Percentiles rank a stretch among this genome's conserved stretches.
Conservation (phyloP, 2,113 vertebrate genomes). For the Cephalopterus ornatus region DNA sequence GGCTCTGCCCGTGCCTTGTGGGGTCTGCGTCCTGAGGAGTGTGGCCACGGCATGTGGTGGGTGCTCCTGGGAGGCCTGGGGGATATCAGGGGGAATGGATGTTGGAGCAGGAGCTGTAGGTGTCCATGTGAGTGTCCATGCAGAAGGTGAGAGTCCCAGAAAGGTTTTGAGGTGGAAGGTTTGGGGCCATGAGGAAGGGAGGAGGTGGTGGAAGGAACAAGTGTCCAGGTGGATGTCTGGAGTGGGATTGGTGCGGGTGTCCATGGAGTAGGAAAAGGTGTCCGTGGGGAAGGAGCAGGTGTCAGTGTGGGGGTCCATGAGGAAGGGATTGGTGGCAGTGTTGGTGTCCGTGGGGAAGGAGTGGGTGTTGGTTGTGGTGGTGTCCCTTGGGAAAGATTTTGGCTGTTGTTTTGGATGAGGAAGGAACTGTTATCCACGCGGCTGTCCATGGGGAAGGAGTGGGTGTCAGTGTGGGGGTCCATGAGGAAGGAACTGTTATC, state of each 20-base stretch:
- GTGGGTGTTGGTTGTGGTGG: too few relatives aligned
- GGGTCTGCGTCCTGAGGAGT: not conserved
- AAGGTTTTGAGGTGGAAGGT: not conserved
- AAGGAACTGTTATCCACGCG: not conserved
- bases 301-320: too few relatives aligned
- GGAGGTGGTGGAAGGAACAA: not conserved
- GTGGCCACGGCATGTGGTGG: too few relatives aligned
- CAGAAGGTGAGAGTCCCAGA: not conserved
- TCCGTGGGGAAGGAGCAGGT: not conserved
- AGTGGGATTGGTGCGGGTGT: not conserved
- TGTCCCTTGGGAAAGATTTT: not conserved
- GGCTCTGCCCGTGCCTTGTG: not conserved
- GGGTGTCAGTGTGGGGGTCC: not conserved
- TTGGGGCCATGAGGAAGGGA: not conserved
- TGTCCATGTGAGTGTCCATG: not conserved
- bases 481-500: not conserved
- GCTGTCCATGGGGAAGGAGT: not conserved
- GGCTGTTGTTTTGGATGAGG: not conserved
- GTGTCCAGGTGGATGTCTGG: too few relatives aligned
- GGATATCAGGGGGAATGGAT: fast-evolving
- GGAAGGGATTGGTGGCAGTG: not conserved
- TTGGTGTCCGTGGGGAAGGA: not conserved
- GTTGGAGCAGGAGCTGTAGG: not conserved
- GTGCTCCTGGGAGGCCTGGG: not conserved
- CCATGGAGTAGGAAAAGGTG: not conserved